Evolutionary conservation across 2,888 invertebrate genomes (phyloP).

Genomic region (Stenodera caucasica): DNA sequence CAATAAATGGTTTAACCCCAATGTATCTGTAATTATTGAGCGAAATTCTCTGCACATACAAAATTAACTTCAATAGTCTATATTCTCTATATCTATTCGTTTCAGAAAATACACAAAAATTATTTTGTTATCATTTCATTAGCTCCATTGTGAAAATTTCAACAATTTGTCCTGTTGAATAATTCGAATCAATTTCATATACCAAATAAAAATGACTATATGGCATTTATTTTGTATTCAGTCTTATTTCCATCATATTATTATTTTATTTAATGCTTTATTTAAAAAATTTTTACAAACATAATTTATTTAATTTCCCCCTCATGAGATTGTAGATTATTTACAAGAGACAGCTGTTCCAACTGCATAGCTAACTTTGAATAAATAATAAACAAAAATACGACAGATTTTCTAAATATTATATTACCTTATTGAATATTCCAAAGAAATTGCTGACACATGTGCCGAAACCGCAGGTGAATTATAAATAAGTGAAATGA

Average conservation of each 20-base stretch:
- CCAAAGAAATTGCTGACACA: constrained; percentile 22
- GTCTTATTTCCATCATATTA: neutral
- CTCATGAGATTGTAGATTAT: neutral
- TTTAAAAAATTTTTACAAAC: neutral
- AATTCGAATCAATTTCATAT: neutral
- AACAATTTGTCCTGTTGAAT: constrained; percentile 2
- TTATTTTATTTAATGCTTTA: neutral
- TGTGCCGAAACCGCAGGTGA: constrained; percentile 17
- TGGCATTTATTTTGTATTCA: neutral
- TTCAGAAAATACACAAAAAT: too few species aligned
- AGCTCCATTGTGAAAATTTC: neutral
- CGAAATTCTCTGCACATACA: too few species aligned
- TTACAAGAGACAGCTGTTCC: neutral
- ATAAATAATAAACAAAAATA: constrained; percentile 25
- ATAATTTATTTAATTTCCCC: neutral
- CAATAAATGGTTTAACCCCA: constrained; percentile 13
- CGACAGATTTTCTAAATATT: constrained; percentile 18
- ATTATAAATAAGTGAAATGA: constrained; percentile 22
- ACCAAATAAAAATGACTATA: neutral
- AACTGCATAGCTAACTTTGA: constrained; percentile 14
- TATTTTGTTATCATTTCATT: neutral
- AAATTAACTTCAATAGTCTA: too few species aligned
- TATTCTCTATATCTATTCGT: too few species aligned
- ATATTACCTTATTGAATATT: constrained; percentile 23
- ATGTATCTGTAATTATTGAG: neutral